Base-by-base conservation (phyloP, 64 coral and sea anemone genomes). In the Porites lutea region DNA sequence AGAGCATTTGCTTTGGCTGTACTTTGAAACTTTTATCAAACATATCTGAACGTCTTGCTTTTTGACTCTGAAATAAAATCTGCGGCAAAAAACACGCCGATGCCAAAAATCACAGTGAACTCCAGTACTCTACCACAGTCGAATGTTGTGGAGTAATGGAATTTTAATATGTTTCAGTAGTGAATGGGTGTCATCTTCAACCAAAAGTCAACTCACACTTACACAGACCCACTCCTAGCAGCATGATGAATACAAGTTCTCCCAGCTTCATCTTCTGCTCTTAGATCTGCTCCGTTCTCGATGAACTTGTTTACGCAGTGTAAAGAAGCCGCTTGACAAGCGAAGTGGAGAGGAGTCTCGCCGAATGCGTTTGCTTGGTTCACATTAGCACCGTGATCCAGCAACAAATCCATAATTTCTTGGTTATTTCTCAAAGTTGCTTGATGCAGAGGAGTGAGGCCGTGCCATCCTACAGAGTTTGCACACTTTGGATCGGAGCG, bases 151-250 rank as follows among this genome's bases (percentile, higher is more conserved):
- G 27, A 37, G 27, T 37, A 37, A 37, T 37, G 27, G 27, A 37
- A 37, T 37, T 37, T 37, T 37, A 37, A 37, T 37, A 37, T 1
- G 27, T 37, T 0, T 37, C 0, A 0, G 27, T 37, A 37, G 27
- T 37, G 27, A 37, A 37, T 37, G 27, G 27, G 27, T 37, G 27
- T 37, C 27, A 37, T 37, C 1, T 37, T 37, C 48, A 2, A 90
- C 27, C 19, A n/a, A 52, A 87, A 83, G 2, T 57, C 48, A 82
- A 12, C 18, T 74, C 2, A n/a, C 64, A 93, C 97, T 91, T 79
- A 99, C 97, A 99, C 65, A 68, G 89, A 99, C 8, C 97, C 97
- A 55, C 97, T 91, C 71, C 86, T 91, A 19, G 97, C 97, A 86
- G 94, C 91, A 73, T 99, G 94, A 62, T 99, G 94, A 49, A 93